Evolutionary conservation across 2,888 invertebrate genomes (phyloP), one percentile per base, ranked within the genome.

Genomic region (Dichetophora obliterata): DNA sequence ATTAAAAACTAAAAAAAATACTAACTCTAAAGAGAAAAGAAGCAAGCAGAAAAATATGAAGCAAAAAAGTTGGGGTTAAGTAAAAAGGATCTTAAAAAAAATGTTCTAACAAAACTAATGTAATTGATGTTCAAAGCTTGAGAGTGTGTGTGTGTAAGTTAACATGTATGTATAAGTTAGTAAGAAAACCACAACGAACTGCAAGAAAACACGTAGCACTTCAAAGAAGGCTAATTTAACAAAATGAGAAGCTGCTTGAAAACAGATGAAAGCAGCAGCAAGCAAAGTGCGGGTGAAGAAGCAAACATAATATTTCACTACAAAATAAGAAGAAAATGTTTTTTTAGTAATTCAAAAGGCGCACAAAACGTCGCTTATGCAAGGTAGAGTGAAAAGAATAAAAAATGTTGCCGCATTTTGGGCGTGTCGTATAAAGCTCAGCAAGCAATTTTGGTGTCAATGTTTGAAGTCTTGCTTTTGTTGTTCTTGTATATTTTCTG

Each of bases 171-270:
- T 63, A 22, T 54, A 34, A 71, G 69, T 31, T 50, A 59, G 70
- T 34, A 19, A 24, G 66, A 66, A 61, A 73, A 27, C 14, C 54
- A 52, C 11, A 68, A 75, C n/a, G n/a, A 4, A 27, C 43, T 31
- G 27, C 16, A 52, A 50, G n/a, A 31, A n/a, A 34, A 34, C 52
- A 27, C 16, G 43, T 59, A 59, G 24, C 34, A 43, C 54, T 59
- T 73, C 66, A 50, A 70, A 69, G 54, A 66, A 59, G 71, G 48
- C 63, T 72, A 76, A 76, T 76, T 71, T 66, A 48, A 54, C 66
- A 72, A 72, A 76, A 72, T 66, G 57, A 72, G 66, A 54, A 52
- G 66, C 52, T 37, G 24, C 59, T 3, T 14, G 11, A 61, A 72
- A 2, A 9, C 14, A 8, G 52, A 19, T 27, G 14, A 69, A 57